Conservation (phyloP, 2,888 invertebrate genomes). For the Eurois occulta region DNA sequence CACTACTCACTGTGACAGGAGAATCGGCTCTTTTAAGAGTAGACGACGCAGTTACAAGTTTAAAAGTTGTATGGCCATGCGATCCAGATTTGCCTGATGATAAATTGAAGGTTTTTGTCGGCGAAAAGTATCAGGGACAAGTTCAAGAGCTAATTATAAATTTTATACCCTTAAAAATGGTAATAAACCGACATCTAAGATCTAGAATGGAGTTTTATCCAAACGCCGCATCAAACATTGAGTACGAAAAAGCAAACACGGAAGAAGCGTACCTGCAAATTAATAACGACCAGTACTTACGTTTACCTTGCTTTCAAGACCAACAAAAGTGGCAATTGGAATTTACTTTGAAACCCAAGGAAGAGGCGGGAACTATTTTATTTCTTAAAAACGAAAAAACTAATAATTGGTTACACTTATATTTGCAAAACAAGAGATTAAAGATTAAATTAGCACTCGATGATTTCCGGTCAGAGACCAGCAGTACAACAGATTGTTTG, state of each 20-base stretch:
- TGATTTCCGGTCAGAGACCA: slow-evolving; percentile 78
- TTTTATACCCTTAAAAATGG: slow-evolving; percentile 82
- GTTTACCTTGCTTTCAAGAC: slow-evolving; percentile 82
- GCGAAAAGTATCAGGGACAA: slow-evolving; percentile 86
- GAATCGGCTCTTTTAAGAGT: slow-evolving; percentile 81
- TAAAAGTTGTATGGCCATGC: slow-evolving; percentile 81
- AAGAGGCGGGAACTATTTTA: slow-evolving; percentile 80
- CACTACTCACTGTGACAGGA: slow-evolving; percentile 82
- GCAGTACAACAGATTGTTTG: slow-evolving; percentile 79
- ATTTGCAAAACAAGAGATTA: slow-evolving; percentile 82
- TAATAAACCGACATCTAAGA: slow-evolving; percentile 69
- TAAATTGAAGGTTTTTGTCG: slow-evolving; percentile 81
- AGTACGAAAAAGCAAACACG: slow-evolving; percentile 80
- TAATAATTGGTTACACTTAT: slow-evolving; percentile 79
- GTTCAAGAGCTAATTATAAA: slow-evolving; percentile 87
- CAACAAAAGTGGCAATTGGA: slow-evolving; percentile 83
- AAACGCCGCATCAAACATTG: slow-evolving; percentile 79
- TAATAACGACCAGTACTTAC: slow-evolving; percentile 80
- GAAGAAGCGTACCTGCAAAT: slow-evolving; percentile 83
- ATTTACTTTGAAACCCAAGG: slow-evolving; percentile 81
- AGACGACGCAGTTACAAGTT: slow-evolving; percentile 78
- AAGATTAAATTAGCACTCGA: slow-evolving; percentile 79
- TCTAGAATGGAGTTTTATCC: slow-evolving; percentile 74
- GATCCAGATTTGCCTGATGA: slow-evolving; percentile 83
- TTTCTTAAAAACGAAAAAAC: slow-evolving; percentile 75